Base-by-base conservation (phyloP, 2,113 vertebrate species). In the Dascyllus trimaculatus region DNA sequence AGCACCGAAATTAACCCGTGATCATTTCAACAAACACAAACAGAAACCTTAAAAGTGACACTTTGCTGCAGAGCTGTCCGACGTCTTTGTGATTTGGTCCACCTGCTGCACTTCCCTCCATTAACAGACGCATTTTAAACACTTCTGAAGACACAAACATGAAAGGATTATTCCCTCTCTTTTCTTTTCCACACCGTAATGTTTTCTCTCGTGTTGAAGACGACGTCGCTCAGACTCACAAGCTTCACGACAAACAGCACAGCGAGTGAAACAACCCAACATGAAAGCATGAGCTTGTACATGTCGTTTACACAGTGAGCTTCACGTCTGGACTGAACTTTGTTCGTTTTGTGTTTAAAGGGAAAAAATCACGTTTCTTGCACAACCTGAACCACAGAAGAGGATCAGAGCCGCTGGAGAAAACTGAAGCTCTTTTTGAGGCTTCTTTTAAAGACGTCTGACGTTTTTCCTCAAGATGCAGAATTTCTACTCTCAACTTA, bases 231-330 rank as follows among this genome's bases (percentile, higher is more conserved):
- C 11, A 43, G 40, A 58, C 43, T 58, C 43, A 52, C 21, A 15
- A 19, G 1, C n/a, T 51, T 62, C 24, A 57, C 40, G 15, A n/a
- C 51, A 25, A 58, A 64, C 72, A 57, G 49, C 60, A 56, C 40
- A 10, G 10, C 6, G 19, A 46, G 18, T 25, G 29, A 59, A 49
- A 56, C 24, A 49, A n/a, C 15, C 1, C 9, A 35, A 71, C 53
- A 71, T 13, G 32, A 26, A 71, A 9, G 48, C 73, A 56, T 35
- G 4, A 51, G 40, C 59, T 11, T 5, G 43, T 38, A 82, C 72
- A 59, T 60, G 4, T 46, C 1, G 45, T 29, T 35, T 18, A 63
- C 57, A 74, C 58, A 29, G 19, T 5, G 58, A 57, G n/a, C 15
- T 53, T 53, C 9, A 8, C 1, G 45, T 61, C 32, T 22, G 9